These are phyloP conservation scores for Drosophila conformis DNA, from an alignment of 2,888 invertebrate genomes.

Conservation along the genomic window DNA sequence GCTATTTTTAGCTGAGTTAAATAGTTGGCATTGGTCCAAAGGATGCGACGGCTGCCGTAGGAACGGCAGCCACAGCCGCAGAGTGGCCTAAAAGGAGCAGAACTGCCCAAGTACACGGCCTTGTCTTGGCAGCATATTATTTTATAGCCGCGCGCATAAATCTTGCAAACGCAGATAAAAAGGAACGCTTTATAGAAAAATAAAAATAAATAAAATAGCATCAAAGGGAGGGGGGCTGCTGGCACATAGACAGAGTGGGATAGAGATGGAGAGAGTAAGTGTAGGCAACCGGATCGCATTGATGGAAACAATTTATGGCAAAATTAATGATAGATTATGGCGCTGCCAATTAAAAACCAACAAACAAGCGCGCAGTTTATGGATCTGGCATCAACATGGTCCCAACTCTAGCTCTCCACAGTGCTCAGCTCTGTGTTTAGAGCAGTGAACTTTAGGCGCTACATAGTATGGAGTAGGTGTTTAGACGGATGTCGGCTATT, in stretches of 20 bases:
- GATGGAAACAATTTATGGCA: slow-evolving; percentile 79
- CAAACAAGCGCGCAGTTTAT: slow-evolving; percentile 78
- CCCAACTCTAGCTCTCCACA: slow-evolving; percentile 8
- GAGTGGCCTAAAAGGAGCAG: slow-evolving; percentile 46
- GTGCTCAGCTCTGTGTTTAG: not conserved
- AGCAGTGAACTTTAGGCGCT: slow-evolving; percentile 17
- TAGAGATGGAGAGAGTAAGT: slow-evolving; percentile 30
- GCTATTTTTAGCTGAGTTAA: slow-evolving; percentile 75
- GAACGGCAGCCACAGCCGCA: slow-evolving; percentile 11
- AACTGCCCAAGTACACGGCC: slow-evolving; percentile 51
- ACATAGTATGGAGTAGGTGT: slow-evolving; percentile 71
- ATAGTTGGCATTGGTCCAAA: slow-evolving; percentile 78
- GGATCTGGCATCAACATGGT: slow-evolving; percentile 51
- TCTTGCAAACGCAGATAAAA: slow-evolving; percentile 80
- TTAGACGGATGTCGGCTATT: slow-evolving; percentile 66
- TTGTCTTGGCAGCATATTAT: slow-evolving; percentile 79
- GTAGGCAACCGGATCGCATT: slow-evolving; percentile 74
- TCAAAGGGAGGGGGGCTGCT: not conserved
- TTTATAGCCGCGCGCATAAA: slow-evolving; percentile 79
- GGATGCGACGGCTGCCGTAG: slow-evolving; percentile 53
- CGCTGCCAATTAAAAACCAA: slow-evolving; percentile 80
- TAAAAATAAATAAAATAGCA: slow-evolving; percentile 75
- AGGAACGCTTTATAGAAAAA: slow-evolving; percentile 79
- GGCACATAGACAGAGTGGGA: not conserved
- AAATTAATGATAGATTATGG: slow-evolving; percentile 81